Percentiles rank a stretch among this genome's conserved stretches.
phyloP scores from a whole-genome alignment of 2,797 vertebrate species.

The Choloepus didactylus region DNA sequence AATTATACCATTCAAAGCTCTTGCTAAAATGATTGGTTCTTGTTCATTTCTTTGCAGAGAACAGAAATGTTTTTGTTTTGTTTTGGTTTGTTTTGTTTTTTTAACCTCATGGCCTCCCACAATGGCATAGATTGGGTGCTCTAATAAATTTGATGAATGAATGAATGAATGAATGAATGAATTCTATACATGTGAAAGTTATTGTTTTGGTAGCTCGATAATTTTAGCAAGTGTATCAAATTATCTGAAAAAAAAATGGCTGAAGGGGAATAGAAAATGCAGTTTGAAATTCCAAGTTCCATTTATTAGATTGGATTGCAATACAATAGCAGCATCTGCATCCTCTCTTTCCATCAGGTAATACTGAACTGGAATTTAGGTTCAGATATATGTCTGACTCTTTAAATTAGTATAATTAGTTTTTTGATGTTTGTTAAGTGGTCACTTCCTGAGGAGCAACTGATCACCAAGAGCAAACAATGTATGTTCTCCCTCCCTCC shows the following conservation, averaged over 20 bases:
- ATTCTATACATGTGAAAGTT: not conserved
- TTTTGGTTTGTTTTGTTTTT: not conserved
- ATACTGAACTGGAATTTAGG: not conserved
- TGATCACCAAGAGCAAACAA: not conserved
- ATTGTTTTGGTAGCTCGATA: conserved; percentile 15
- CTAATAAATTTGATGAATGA: conserved; percentile 1
- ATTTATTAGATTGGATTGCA: not conserved
- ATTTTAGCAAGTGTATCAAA: conserved; percentile 69
- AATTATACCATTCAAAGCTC: not conserved
- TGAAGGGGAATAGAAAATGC: conserved; percentile 59
- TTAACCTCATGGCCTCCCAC: not conserved
- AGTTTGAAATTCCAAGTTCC: conserved; percentile 36
- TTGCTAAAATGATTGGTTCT: not conserved
- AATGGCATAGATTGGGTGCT: not conserved
- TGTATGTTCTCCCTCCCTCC: not conserved
- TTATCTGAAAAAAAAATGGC: not conserved
- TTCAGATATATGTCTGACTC: not conserved
- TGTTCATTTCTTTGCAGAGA: not conserved
- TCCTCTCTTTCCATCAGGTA: not conserved
- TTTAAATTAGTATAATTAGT: not conserved
- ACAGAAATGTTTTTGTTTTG: too few species aligned
- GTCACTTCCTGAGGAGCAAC: not conserved
- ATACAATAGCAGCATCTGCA: not conserved
- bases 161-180: not conserved
- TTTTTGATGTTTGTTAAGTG: not conserved